A percentile compares a stretch with the other conserved stretches of the same genome.
Evolutionary conservation across 1,140 invertebrate genomes (phyloP).

Genomic region (Limonius californicus): DNA sequence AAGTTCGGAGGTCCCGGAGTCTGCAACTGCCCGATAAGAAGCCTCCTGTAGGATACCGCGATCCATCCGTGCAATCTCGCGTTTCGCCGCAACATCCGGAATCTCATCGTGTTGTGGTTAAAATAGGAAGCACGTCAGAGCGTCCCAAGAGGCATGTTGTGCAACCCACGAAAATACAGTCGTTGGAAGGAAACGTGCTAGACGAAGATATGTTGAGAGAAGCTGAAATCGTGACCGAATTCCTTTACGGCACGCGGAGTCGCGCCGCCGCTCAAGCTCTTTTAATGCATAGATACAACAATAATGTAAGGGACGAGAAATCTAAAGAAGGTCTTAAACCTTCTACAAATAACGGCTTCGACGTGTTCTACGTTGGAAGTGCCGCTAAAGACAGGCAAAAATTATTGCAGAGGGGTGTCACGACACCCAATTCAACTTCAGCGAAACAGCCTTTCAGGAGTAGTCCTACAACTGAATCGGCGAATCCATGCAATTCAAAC

Average conservation of each 20-base stretch:
- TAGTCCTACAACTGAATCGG: background rate
- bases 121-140: constrained; percentile 39
- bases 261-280: constrained; percentile 50
- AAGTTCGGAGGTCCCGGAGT: constrained; percentile 54
- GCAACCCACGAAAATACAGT: constrained; percentile 16
- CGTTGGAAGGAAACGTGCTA: constrained; percentile 42
- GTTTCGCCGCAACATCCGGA: constrained; percentile 44
- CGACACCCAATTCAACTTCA: constrained; percentile 45
- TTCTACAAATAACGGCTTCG: constrained; percentile 42
- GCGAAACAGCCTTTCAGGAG: background rate
- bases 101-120: constrained; percentile 46
- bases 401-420: constrained; percentile 50
- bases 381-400: constrained; percentile 39
- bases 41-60: constrained; percentile 41
- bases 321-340: constrained; percentile 39
- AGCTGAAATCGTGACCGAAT: constrained; percentile 55
- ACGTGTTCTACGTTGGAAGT: constrained; percentile 50
- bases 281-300: constrained; percentile 49
- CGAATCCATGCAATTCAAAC: constrained; percentile 49
- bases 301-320: constrained; percentile 44
- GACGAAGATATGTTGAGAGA: constrained; percentile 52
- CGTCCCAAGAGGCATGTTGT: constrained; percentile 16
- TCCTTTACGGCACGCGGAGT: constrained; percentile 54
- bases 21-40: constrained; percentile 56
- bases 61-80: constrained; percentile 23